Evolutionary conservation across 1,140 invertebrate genomes (phyloP).

Genomic region (Papilio glaucus): DNA sequence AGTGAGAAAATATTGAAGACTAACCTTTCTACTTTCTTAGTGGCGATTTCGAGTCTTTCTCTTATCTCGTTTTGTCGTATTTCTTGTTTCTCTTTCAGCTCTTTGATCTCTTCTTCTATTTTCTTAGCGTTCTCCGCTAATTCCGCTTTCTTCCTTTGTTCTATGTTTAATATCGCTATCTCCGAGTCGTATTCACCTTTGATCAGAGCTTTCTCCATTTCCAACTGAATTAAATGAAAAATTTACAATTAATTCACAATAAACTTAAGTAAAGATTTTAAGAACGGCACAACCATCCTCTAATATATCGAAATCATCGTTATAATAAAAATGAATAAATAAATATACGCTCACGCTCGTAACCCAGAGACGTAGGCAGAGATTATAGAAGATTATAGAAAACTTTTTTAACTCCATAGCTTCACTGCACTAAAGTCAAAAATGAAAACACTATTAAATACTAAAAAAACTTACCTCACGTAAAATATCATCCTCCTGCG

Average conservation of each 20-base stretch:
- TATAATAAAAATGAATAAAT: no score
- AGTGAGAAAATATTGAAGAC: no score
- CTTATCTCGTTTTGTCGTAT: constrained; percentile 84
- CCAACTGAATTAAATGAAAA: constrained; percentile 87
- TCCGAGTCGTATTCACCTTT: constrained; percentile 92
- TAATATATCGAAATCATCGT: no score
- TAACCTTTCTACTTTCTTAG: constrained; percentile 78
- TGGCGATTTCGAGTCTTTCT: constrained; percentile 84
- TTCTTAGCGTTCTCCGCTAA: constrained; percentile 84
- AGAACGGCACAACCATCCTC: no score
- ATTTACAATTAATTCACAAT: constrained; percentile 29
- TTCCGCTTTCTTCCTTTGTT: constrained; percentile 87
- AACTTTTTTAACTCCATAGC: no score
- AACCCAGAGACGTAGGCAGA: no score
- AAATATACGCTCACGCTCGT: no score
- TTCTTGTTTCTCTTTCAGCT: constrained; percentile 82
- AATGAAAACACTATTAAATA: no score
- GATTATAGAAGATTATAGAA: no score
- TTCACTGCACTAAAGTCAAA: no score
- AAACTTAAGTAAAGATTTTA: not conserved
- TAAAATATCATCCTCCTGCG: constrained; percentile 92
- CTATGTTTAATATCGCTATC: constrained; percentile 89
- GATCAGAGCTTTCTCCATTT: constrained; percentile 92
- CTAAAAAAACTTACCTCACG: constrained; percentile 87
- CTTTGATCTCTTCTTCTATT: constrained; percentile 82